Conservation (phyloP, 2,113 vertebrate species). For the Falco punctatus region DNA sequence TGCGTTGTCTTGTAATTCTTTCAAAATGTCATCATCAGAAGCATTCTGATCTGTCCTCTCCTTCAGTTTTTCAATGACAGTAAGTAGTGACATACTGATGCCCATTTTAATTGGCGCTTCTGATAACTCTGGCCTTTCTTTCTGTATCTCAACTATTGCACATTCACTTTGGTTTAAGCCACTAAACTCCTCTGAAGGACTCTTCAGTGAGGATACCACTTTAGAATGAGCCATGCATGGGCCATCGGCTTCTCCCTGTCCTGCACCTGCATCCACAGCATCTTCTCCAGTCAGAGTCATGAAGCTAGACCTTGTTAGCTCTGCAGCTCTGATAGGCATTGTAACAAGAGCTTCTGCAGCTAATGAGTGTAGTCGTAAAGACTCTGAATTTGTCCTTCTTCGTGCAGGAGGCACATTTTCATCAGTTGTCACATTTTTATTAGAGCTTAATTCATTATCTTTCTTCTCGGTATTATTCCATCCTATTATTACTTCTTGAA, state of each 20-base stretch:
- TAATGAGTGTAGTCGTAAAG: constrained; percentile 90
- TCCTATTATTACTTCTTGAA: constrained; percentile 79
- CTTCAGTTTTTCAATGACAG: constrained; percentile 92
- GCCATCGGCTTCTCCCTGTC: constrained; percentile 72
- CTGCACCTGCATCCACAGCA: constrained; percentile 66
- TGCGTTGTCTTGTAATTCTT: constrained; percentile 92
- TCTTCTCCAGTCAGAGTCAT: constrained; percentile 67
- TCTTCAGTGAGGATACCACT: constrained; percentile 66
- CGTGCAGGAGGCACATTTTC: constrained; percentile 90
- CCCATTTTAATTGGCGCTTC: constrained; percentile 88
- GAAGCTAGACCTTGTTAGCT: constrained; percentile 76
- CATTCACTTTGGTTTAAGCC: constrained; percentile 72
- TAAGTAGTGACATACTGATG: constrained; percentile 94
- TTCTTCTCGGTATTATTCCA: constrained; percentile 76
- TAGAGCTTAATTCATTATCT: constrained; percentile 59
- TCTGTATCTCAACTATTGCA: constrained; percentile 77
- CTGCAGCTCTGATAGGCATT: constrained; percentile 90
- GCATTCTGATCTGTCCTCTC: constrained; percentile 96
- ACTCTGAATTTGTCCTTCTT: constrained; percentile 94
- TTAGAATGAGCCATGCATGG: constrained; percentile 49
- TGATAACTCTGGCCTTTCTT: constrained; percentile 75
- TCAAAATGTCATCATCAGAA: constrained; percentile 94
- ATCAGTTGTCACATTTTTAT: constrained; percentile 68
- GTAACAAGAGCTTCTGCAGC: constrained; percentile 95
- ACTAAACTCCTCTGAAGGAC: constrained; percentile 52